Conservation (phyloP, 1,140 invertebrate species). For the Apis dorsata region DNA sequence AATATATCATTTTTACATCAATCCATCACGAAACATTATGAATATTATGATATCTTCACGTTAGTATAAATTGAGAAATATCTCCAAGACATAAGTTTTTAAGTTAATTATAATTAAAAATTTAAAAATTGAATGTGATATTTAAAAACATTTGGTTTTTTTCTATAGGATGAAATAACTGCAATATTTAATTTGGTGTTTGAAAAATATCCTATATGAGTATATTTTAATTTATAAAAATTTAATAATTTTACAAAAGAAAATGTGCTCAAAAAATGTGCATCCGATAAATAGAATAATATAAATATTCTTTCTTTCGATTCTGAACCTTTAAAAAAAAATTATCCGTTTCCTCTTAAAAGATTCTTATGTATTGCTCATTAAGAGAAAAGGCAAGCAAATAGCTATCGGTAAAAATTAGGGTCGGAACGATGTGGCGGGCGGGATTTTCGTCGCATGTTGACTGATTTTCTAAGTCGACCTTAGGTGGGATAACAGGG, state of each 20-base stretch:
- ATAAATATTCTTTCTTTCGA: background rate
- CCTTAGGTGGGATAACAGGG: conserved; percentile 51
- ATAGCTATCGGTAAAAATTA: conserved; percentile 11
- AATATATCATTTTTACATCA: conserved; percentile 22
- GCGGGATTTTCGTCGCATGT: conserved; percentile 48
- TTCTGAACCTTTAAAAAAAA: background rate
- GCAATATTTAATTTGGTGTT: background rate
- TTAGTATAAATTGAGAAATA: background rate
- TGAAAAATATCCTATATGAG: background rate
- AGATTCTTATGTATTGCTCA: background rate
- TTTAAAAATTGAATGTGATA: background rate
- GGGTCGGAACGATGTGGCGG: conserved; percentile 1
- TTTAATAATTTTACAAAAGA: background rate
- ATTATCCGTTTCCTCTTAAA: background rate
- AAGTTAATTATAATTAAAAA: background rate
- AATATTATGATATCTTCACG: background rate
- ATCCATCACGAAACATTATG: background rate
- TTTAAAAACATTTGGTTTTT: background rate
- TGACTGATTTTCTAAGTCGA: conserved; percentile 57
- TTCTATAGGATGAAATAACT: background rate
- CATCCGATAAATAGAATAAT: background rate
- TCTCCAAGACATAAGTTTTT: background rate
- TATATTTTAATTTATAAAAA: background rate
- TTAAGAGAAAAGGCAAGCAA: background rate
- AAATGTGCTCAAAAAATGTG: background rate